A percentile compares a stretch with the other conserved stretches of the same genome.
phyloP scores from a whole-genome alignment of 2,113 vertebrate genomes.

The Sakesphorus luctuosus region DNA sequence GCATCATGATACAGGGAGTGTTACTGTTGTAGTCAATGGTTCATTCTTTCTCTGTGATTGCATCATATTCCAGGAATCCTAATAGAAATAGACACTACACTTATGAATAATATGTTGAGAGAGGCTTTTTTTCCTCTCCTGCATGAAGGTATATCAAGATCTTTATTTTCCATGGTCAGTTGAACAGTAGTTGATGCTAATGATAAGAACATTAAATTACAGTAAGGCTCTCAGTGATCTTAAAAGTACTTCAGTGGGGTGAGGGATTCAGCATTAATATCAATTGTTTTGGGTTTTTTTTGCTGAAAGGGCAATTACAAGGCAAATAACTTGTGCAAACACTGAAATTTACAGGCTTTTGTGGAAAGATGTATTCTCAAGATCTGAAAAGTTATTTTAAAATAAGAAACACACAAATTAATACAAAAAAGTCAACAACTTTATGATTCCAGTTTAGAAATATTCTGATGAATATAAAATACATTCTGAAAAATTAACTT shows the following conservation, averaged over 20 bases:
- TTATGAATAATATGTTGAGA: not conserved
- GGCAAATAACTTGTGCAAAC: not conserved
- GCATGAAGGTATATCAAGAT: not conserved
- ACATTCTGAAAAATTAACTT: not conserved
- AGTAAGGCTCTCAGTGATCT: not conserved
- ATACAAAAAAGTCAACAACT: not conserved
- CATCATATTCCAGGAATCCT: not conserved
- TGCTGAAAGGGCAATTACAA: not conserved
- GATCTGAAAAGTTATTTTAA: not conserved
- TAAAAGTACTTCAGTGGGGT: not conserved
- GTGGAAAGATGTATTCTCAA: not conserved
- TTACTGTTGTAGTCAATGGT: not conserved
- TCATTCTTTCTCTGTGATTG: not conserved
- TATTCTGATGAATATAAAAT: not conserved
- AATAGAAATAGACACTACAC: not conserved
- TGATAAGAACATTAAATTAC: not conserved
- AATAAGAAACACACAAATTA: not conserved
- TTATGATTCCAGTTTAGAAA: not conserved
- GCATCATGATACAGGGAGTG: not conserved
- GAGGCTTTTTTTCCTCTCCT: not conserved
- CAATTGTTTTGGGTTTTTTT: not conserved
- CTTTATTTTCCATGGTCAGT: not conserved
- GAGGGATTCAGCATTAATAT: not conserved
- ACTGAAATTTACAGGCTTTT: not conserved
- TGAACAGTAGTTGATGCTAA: slow-evolving; percentile 12